Evolutionary conservation across 2,888 invertebrate genomes (phyloP).

Genomic region (Diploptera punctata): DNA sequence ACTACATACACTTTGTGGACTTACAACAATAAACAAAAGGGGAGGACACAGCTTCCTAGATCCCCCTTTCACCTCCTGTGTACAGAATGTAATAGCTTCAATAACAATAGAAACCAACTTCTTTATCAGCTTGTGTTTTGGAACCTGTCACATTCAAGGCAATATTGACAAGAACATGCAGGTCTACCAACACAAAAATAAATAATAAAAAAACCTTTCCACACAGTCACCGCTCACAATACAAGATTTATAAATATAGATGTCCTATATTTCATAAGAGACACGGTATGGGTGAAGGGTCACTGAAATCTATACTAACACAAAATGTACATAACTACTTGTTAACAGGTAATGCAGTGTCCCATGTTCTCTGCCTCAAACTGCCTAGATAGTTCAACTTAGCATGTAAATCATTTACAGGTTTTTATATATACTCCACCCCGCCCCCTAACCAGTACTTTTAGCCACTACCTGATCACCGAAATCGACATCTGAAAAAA

Average conservation of each 20-base stretch:
- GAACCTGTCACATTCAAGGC: background rate
- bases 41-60: background rate
- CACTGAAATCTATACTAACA: background rate
- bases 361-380: background rate
- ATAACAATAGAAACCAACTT: background rate
- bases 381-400: background rate
- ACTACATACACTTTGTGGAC: background rate
- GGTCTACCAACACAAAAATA: background rate
- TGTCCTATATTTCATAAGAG: constrained; percentile 6
- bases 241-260: constrained; percentile 2
- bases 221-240: background rate
- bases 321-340: constrained; percentile 5
- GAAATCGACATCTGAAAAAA: constrained; percentile 21
- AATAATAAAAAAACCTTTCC: background rate
- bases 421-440: too few relatives aligned
- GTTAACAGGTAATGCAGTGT: background rate
- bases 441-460: background rate
- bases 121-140: constrained; percentile 3
- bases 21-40: constrained; percentile 8
- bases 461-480: constrained; percentile 1
- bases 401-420: constrained; percentile 19
- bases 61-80: too few relatives aligned
- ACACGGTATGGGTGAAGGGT: background rate
- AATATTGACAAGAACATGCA: background rate
- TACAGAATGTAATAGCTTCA: too few relatives aligned